phyloP scores from a whole-genome alignment of 1,140 invertebrate species.

The Lamellibrachia luymesi region DNA sequence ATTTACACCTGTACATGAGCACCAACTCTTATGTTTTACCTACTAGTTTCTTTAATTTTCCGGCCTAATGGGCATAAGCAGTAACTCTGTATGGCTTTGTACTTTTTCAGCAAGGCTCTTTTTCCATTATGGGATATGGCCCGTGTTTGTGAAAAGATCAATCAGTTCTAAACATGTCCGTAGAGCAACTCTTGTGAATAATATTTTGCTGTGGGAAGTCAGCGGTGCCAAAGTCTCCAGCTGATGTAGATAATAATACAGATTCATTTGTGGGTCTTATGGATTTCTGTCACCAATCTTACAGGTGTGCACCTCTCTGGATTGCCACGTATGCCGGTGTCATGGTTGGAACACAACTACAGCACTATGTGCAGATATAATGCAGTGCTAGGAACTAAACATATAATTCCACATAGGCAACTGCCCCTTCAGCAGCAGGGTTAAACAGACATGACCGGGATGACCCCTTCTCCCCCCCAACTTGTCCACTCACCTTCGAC shows the following conservation, averaged over 20 bases:
- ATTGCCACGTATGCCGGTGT: too few species aligned
- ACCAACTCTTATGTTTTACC: neutral
- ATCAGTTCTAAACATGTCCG: neutral
- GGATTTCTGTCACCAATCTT: neutral
- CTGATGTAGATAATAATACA: neutral
- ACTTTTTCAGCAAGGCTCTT: neutral
- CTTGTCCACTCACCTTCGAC: constrained; percentile 77
- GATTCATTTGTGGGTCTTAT: too few species aligned
- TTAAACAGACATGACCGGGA: neutral
- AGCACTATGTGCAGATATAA: neutral
- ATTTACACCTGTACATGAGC: neutral
- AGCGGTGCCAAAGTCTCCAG: neutral
- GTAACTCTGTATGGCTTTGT: too few species aligned
- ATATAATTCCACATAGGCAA: neutral
- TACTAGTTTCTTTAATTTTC: neutral
- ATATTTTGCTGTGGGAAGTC: neutral
- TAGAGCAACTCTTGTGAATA: neutral
- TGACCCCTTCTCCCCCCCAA: neutral
- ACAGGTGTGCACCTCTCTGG: neutral
- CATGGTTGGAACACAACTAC: too few species aligned
- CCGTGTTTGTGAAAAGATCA: neutral
- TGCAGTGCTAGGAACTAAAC: neutral
- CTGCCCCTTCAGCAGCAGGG: too few species aligned
- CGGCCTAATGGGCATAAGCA: too few species aligned
- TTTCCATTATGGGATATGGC: neutral